Base-by-base conservation (phyloP, 2,113 vertebrate genomes). In the Ctenomys sociabilis region DNA sequence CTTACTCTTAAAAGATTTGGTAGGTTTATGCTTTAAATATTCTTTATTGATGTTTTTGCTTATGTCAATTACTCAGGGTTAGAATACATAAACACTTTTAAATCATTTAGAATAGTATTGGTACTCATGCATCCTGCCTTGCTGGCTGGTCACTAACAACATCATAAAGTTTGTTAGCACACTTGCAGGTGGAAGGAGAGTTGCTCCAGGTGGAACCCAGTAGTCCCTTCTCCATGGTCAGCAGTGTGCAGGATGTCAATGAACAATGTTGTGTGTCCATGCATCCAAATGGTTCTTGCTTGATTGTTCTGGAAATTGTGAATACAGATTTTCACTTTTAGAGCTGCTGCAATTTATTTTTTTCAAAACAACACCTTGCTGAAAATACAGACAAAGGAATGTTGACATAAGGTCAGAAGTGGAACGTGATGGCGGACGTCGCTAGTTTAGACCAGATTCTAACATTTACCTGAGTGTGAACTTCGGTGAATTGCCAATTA, bases 41-140 rank as follows among this genome's bases (percentile, higher is more conserved):
- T 43, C 22, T 96, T 88, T 85, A 37, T 19, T 61, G 82, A 64
- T 9, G 28, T 1, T 73, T 57, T 91, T 96, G 85, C 59, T 92
- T 70, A 45, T 66, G 9, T 28, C 90, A 81, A 61, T 80, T 92
- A 61, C 52, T 90, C 8, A 37, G n/a, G n/a, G 11, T 66, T 70
- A 93, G 13, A 82, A 6, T 68, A 43, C 43, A 64, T 8, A 93
- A 22, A 85, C 30, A 63, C 45, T 84, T 84, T 77, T 40, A 81
- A n/a, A 70, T 86, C 28, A 86, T 81, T 93, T 88, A 68, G 75
- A 54, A 64, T 70, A 43, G 28, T 17, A 77, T 54, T 66, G 30
- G 17, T 61, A 52, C 61, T 83, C 82, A 66, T n/a, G 5, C 28
- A 63, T 2, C 3, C 45, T 81, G 1, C 32, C 17, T 90, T 68